Evolutionary conservation across 2,797 vertebrate genomes (phyloP).

Genomic region (Trachops cirrhosus): DNA sequence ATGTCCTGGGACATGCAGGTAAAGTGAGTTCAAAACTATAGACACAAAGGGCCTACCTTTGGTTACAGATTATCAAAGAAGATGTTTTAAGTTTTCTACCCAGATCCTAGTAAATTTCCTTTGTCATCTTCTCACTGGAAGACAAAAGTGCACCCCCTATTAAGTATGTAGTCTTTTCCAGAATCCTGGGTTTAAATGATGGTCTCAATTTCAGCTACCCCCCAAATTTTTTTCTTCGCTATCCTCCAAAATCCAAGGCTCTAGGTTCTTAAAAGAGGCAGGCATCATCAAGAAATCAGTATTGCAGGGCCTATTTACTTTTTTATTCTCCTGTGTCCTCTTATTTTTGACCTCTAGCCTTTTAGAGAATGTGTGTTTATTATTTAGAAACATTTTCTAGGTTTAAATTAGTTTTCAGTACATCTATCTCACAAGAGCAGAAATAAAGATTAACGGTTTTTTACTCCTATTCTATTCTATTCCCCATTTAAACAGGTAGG

Average conservation of each 20-base stretch:
- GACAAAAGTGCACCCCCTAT: background rate
- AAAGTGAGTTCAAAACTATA: background rate
- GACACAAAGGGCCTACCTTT: background rate
- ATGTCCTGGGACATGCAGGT: background rate
- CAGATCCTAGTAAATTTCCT: background rate
- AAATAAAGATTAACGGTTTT: background rate
- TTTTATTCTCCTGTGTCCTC: background rate
- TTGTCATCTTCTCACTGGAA: background rate
- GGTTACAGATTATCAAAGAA: background rate
- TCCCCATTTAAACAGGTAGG: background rate
- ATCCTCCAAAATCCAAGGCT: background rate
- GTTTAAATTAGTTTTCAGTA: background rate
- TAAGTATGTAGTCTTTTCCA: background rate
- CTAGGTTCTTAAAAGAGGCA: background rate
- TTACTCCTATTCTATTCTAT: background rate
- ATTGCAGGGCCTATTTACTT: background rate
- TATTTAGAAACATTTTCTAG: background rate
- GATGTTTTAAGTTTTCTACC: background rate
- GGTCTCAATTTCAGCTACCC: background rate
- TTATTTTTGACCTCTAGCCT: background rate
- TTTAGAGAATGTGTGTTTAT: background rate
- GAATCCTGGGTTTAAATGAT: background rate
- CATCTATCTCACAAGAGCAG: background rate
- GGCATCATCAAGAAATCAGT: background rate
- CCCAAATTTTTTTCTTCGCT: background rate